Base-by-base conservation (phyloP, 2,113 vertebrate genomes). In the Zeus faber region DNA sequence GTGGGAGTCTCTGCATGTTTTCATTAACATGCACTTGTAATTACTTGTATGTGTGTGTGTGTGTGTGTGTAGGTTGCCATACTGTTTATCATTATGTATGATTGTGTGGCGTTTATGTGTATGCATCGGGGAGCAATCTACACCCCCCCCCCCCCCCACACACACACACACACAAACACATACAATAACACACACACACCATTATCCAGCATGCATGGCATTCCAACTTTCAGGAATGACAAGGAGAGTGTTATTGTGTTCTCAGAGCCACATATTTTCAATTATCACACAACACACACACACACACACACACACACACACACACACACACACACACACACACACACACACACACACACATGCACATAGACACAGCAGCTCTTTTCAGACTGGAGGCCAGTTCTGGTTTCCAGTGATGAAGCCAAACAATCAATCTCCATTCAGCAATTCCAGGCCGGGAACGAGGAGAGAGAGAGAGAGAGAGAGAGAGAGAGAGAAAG, bases 201-300 rank as follows among this genome's bases (percentile, higher is more conserved):
- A 84, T 87, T 87, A 85, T 77, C 83, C 76, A 76, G 75, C 85
- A 74, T 85, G 73, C 83, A 85, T 84, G 76, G 76, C 85, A 87
- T 87, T 85, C 85, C 85, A 80, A 71, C 81, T 74, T 72, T 27
- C 69, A 85, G 81, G 83, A 87, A 87, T 87, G 78, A 87, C 81
- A 84, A 83, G 85, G 85, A 87, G 85, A 87, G 80, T 87, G 85
- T 87, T 87, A 87, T 87, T 87, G 85, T 84, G 80, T 78, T 80
- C 81, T 83, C 76, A 50, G 78, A 11, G 41, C 78, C 58, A 76
- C 85, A 87, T 83, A 85, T 61, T 84, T 85, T 77, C 69, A 67
- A 76, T 75, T 53, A 66, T 72, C 66, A 20, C 45, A 58, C 22
- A 20, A 14, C 31, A 27, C 31, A 18, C 44, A 48, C 54, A 54